Evolutionary conservation across 1,140 invertebrate species (phyloP).

Genomic region (Nylanderia fulva): DNA sequence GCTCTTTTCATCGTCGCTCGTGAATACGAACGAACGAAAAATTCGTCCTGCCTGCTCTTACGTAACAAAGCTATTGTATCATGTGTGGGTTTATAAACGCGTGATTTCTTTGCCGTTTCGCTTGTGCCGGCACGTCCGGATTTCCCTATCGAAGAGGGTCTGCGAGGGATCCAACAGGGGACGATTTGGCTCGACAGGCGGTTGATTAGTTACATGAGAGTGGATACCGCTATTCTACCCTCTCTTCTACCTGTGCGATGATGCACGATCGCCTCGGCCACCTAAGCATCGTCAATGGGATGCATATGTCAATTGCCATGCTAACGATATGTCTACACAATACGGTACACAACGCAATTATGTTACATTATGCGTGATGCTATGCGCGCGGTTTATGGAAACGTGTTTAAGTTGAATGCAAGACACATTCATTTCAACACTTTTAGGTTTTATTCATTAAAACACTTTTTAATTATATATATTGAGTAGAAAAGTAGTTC

Average conservation of each 20-base stretch:
- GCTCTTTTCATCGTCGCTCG: conserved; percentile 13
- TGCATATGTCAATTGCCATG: conserved; percentile 69
- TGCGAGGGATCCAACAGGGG: conserved; percentile 46
- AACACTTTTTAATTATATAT: too few relatives aligned
- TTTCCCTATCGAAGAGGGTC: conserved; percentile 8
- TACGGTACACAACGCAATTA: conserved; percentile 78
- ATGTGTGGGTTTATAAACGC: neutral
- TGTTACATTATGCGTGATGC: conserved; percentile 82
- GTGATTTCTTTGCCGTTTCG: conserved; percentile 14
- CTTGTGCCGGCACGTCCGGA: neutral
- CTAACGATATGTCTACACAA: conserved; percentile 77
- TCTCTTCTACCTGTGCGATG: conserved; percentile 51
- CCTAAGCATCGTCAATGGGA: conserved; percentile 41
- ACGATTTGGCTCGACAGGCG: conserved; percentile 78
- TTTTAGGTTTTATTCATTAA: too few relatives aligned
- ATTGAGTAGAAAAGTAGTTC: too few relatives aligned
- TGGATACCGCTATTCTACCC: conserved; percentile 63
- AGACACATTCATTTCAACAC: neutral
- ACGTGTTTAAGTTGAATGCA: conserved; percentile 40
- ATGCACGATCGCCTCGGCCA: conserved; percentile 43
- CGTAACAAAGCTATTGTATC: conserved; percentile 12
- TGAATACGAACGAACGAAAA: conserved; percentile 22
- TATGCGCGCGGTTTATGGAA: conserved; percentile 32
- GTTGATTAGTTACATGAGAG: conserved; percentile 80
- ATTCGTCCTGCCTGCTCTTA: neutral